Base-by-base conservation (phyloP, 2,888 invertebrate species). In the Dynastes hyllus region DNA sequence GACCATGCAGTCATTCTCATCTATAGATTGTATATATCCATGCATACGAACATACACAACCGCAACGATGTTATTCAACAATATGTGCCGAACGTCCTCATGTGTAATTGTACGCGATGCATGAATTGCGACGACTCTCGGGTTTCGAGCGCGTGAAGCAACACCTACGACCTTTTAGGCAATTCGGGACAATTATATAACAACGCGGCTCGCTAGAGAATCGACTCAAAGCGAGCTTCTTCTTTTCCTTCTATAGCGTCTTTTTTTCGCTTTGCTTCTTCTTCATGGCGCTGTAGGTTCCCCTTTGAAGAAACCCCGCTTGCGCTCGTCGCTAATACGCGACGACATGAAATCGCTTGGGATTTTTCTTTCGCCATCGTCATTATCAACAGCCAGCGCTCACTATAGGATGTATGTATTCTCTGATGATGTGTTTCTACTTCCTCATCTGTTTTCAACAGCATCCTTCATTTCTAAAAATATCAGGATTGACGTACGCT, bases 151-250 rank as follows among this genome's bases (percentile, higher is more conserved):
- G 65, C 61, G 79, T 85, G 84, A 83, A 84, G 85, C 82, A 86
- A 86, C 84, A 84, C 84, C 85, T 84, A 83, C 85, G 85, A 86
- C 85, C 85, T 86, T 85, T 86, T 82, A 80, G 84, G 83, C 82
- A 84, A 85, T 85, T 77, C 77, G 58, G 77, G 77, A 77, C 77
- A 67, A 77, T 77, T 77, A 77, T 67, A 77, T 77, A 77, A 77
- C 67, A 9, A 37, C 55, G 55, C 22, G 22, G 53, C 13, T 16
- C 27, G 71, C 55, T 27, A 32, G 27, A 27, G 70, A 75, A 40
- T 29, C 40, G 40, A 61, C 16, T 32, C 32, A 5, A 37, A 37
- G 37, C 32, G 32, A 6, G 32, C 65, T 65, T 65, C 65, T 65
- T 65, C 13, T n/a, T 55, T 55, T 55, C 55, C 22, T 65, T 37